Evolutionary conservation across 2,797 vertebrate genomes (phyloP).

Genomic region (Ceryle rudis): DNA sequence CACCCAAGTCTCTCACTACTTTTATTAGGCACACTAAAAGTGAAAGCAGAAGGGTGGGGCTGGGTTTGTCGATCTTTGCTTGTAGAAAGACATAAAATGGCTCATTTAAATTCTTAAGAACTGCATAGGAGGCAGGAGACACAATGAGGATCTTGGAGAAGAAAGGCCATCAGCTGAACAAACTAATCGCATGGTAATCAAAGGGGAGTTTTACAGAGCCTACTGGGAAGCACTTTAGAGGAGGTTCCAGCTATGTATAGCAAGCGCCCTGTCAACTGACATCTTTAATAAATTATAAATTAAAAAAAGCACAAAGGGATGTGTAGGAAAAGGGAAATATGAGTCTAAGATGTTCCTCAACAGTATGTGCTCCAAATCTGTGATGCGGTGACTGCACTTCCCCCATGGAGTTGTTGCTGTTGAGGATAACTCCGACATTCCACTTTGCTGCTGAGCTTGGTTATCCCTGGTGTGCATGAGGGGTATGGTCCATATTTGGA

Average conservation of each 20-base stretch:
- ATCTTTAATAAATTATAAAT: constrained; percentile 68
- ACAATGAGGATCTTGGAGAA: constrained; percentile 79
- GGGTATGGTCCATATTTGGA: accelerated
- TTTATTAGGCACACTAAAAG: constrained; percentile 85
- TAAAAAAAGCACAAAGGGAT: constrained; percentile 34
- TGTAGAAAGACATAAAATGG: constrained; percentile 89
- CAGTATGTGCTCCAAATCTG: accelerated
- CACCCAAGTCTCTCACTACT: constrained; percentile 42
- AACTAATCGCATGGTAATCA: constrained; percentile 87
- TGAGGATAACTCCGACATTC: background rate
- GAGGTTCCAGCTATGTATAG: constrained; percentile 73
- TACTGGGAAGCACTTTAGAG: constrained; percentile 83
- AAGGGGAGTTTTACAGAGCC: constrained; percentile 80
- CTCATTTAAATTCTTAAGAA: constrained; percentile 90
- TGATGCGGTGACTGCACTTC: accelerated
- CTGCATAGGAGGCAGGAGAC: constrained; percentile 81
- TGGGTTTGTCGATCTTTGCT: constrained; percentile 82
- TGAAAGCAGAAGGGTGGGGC: constrained; percentile 80
- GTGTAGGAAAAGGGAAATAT: background rate
- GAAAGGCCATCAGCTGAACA: constrained; percentile 86
- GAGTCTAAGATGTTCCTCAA: background rate
- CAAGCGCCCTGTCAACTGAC: constrained; percentile 6
- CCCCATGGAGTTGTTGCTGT: accelerated
- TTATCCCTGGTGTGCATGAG: accelerated
- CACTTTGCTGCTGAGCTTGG: accelerated